Base-by-base conservation (phyloP, 2,797 vertebrate species). In the Bryconaethiops microstoma region DNA sequence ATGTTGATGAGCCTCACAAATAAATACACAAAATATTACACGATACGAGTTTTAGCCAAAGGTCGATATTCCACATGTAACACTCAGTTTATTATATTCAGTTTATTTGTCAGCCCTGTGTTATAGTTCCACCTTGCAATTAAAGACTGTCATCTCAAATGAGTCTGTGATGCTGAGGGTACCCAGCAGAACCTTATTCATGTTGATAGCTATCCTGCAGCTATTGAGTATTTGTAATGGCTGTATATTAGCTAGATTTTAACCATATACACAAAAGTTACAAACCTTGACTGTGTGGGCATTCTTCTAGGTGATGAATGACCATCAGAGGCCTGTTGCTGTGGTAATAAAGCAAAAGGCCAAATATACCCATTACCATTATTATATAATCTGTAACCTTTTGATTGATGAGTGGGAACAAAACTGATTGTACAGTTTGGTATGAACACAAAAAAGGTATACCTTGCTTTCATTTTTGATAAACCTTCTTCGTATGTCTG, bases 401-500 rank as follows among this genome's bases (percentile, higher is more conserved):
- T n/a, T 17, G 39, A 45, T 19, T n/a, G 10, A 73, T 69, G 73
- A 19, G 14, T 9, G 19, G 6, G 13, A 63, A 13, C 17, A n/a
- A 16, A 5, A 5, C 65, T 71, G 13, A 48, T 4, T 52, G 23
- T 7, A 39, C n/a, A 42, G 12, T 23, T 55, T 17, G 65, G 19
- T 54, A 19, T 81, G 29, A 68, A 42, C 17, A 14, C 6, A 16
- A 17, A 5, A n/a, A 63, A 5, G 17, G 40, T 2, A 8, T 93
- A 97, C 96, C 92, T 95, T 84, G 91, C 85, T 19, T 82, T 88
- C 45, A 92, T 92, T 86, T 93, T 91, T 68, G 85, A 85, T 80
- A 97, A 92, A 14, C 92, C 96, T 71, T 95, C 95, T 83, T 96
- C 94, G 25, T 96, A 97, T 54, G 89, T 95, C 87, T 94, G 88